Conservation (phyloP, 2,113 vertebrate genomes). For the Kobus ellipsiprymnus region DNA sequence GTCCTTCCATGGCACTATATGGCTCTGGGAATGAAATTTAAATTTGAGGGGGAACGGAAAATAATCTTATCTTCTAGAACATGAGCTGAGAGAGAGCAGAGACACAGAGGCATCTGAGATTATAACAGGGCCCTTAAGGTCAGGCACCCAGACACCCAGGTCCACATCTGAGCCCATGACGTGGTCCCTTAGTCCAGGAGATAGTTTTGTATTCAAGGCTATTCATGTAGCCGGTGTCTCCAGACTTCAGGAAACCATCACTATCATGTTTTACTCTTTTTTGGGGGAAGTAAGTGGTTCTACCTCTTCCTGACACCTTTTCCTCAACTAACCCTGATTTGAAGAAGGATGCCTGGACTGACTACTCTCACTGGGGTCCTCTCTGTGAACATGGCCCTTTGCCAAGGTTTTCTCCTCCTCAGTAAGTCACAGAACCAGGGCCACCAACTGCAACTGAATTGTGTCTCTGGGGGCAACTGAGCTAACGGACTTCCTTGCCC, state of each 20-base stretch:
- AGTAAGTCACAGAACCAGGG: background rate
- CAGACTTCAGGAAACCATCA: background rate
- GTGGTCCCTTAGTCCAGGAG: background rate
- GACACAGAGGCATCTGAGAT: background rate
- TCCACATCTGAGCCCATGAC: background rate
- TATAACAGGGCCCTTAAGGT: background rate
- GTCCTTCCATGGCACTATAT: conserved; percentile 5
- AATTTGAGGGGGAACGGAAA: background rate
- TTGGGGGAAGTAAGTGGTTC: background rate
- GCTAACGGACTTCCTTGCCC: background rate
- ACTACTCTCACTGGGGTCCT: background rate
- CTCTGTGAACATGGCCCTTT: background rate
- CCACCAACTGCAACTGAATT: background rate
- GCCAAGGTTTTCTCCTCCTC: background rate
- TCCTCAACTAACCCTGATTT: background rate
- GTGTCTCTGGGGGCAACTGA: background rate
- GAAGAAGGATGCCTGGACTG: background rate
- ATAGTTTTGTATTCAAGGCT: background rate
- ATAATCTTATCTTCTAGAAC: conserved; percentile 3
- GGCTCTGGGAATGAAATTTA: conserved; percentile 46
- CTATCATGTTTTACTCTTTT: background rate
- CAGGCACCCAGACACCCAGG: background rate
- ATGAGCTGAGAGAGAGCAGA: background rate
- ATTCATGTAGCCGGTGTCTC: background rate
- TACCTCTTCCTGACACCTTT: background rate